Conservation (phyloP, 2,113 vertebrate genomes). For the Microtus montanus region DNA sequence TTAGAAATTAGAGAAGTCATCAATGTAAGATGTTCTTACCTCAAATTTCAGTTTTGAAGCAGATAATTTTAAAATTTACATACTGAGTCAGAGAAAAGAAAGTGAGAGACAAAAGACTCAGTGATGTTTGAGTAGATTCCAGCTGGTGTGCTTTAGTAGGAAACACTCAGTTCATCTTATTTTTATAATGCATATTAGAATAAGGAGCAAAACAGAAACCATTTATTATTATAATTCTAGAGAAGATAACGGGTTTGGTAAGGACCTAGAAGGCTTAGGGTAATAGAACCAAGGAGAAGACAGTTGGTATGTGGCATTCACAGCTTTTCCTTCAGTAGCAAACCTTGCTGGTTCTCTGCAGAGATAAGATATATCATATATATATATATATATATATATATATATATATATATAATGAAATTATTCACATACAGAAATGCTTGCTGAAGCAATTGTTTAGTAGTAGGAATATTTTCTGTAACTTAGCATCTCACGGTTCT, state of each 20-base stretch:
- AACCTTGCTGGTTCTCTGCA: not conserved
- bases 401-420: not conserved
- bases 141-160: constrained; percentile 40
- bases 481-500: not conserved
- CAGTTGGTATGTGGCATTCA: not conserved
- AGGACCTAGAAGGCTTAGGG: not conserved
- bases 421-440: constrained; percentile 6
- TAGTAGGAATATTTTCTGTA: constrained; percentile 42
- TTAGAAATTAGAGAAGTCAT: constrained; percentile 68
- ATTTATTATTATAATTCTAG: constrained; percentile 26
- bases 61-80: constrained; percentile 70
- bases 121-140: constrained; percentile 53
- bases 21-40: constrained; percentile 68
- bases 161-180: constrained; percentile 36
- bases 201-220: not conserved
- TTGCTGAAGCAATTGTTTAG: constrained; percentile 25
- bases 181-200: constrained; percentile 55
- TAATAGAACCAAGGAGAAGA: not conserved
- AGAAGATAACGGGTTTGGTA: not conserved
- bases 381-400: not conserved
- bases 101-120: constrained; percentile 58
- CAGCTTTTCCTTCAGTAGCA: constrained; percentile 16
- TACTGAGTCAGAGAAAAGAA: constrained; percentile 64
- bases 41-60: constrained; percentile 72
- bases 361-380: not conserved